Base-by-base conservation (phyloP, 2,113 vertebrate species). In the Agelaius phoeniceus region DNA sequence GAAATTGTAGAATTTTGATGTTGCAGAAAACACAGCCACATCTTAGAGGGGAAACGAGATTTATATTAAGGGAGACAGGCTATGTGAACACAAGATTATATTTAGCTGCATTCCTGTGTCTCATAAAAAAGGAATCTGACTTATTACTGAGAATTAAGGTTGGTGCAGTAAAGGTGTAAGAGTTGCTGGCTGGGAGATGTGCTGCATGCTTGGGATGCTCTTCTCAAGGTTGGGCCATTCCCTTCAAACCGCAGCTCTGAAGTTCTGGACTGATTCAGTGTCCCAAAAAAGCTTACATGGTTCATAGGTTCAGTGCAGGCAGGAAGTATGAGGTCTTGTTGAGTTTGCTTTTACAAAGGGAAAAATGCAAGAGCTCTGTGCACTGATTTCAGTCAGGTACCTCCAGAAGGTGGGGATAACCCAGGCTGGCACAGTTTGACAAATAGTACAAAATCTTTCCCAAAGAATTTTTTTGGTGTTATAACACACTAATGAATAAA, bases 181-280 rank as follows among this genome's bases (percentile, higher is more conserved):
- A 66, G 14, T 15, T 69, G 10, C 24, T 0, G 5, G 18, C 18
- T 2, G 10, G 52, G 33, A 46, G 18, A 24, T 1, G 13, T 0
- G 0, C 27, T 76, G 35, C 2, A 14, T 78, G 33, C 33, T 44
- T 69, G 46, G 16, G 31, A 19, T 51, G 16, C 14, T 83, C 16
- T 82, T 28, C 37, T 58, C 10, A 33, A 43, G 28, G 23, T 37
- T 0, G 0, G 24, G 15, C 13, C 9, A 5, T 43, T 54, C 35
- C 77, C 15, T 62, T 76, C 21, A 5, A 33, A 17, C 10, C 1
- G 1, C 3, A 5, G 10, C 26, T 49, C 28, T 41, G 8, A 69
- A 87, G 46, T 54, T 37, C 58, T 41, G 20, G 10, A 11, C 4
- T 54, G 57, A 48, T 65, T 26, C 33, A n/a, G 3, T 35, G 24